Conservation (phyloP, 1,140 invertebrate genomes). For the Nymphalis io region DNA sequence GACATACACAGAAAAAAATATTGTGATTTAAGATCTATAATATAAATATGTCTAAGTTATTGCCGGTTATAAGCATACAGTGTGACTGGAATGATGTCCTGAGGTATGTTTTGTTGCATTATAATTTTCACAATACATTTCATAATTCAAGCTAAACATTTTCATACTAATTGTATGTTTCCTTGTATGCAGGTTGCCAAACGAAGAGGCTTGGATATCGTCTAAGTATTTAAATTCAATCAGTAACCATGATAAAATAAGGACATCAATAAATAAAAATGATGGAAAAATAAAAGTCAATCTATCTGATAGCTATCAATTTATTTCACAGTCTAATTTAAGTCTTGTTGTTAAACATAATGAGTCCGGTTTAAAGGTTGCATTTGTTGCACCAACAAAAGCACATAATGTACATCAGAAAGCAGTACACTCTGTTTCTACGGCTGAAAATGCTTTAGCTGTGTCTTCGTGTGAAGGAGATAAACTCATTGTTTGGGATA, state of each 20-base stretch:
- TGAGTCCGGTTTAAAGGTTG: slow-evolving; percentile 64
- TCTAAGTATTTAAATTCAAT: slow-evolving; percentile 68
- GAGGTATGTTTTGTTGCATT: slow-evolving; percentile 49
- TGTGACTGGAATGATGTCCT: slow-evolving; percentile 77
- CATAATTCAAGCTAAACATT: background rate
- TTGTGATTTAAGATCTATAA: too few species aligned
- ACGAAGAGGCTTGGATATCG: slow-evolving; percentile 75
- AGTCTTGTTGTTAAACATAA: slow-evolving; percentile 70
- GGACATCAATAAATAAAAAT: slow-evolving; percentile 50
- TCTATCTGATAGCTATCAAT: slow-evolving; percentile 63
- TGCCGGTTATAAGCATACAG: slow-evolving; percentile 74
- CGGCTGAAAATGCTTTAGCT: slow-evolving; percentile 82
- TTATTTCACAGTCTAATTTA: slow-evolving; percentile 60
- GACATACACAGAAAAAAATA: too few species aligned
- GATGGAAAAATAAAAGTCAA: slow-evolving; percentile 72
- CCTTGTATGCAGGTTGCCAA: slow-evolving; percentile 53
- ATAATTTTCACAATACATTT: slow-evolving; percentile 1
- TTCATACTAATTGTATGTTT: background rate
- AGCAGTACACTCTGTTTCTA: slow-evolving; percentile 80
- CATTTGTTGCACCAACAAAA: slow-evolving; percentile 74
- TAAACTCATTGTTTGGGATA: slow-evolving; percentile 84
- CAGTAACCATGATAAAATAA: slow-evolving; percentile 72
- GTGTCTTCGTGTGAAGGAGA: slow-evolving; percentile 83
- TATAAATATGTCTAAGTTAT: slow-evolving; percentile 43
- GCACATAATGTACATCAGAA: slow-evolving; percentile 72